Base-by-base conservation (phyloP, 2,113 vertebrate genomes). In the Pseudorectes ferrugineus region DNA sequence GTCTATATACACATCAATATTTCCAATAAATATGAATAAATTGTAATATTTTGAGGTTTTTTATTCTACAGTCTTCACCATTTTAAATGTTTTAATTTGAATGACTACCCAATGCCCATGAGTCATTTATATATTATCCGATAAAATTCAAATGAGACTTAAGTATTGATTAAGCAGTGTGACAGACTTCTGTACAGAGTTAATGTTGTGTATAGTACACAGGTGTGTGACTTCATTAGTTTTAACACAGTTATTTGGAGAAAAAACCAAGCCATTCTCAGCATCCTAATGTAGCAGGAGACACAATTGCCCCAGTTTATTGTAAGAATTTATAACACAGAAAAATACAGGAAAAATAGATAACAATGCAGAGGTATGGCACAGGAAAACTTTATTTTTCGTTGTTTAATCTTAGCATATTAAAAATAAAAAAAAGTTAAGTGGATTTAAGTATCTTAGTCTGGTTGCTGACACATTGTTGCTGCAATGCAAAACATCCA, bases 311-410 rank as follows among this genome's bases (percentile, higher is more conserved):
- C 11, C 5, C 4, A 42, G 4, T 54, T 79, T 49, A 40, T 23
- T 72, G 6, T 28, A 83, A 67, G 12, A 35, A 72, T 10, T 72
- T 79, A n/a, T 29, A 63, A 46, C 7, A 11, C 12, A 45, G 35
- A 77, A 84, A 84, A 80, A 36, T 26, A 40, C 29, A 68, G 25
- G 9, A 77, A 80, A 84, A 63, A 35, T 12, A 72, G 3, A 33
- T 51, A 28, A 1, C 1, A 0, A 63, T 29, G n/a, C 12, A 49
- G 14, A 75, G 3, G 3, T 4, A 76, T 46, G 12, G 2, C 20
- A 22, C 8, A 52, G 22, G 17, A 36, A 52, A 52, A 17, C 5
- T 17, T 72, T 36, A 16, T 26, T 62, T 83, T 57, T 35, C 14
- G 54, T 82, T 74, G 13, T 72, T 43, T 26, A 46, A 25, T 4